phyloP scores from a whole-genome alignment of 2,113 vertebrate genomes.

The Mesoclemmys tuberculata region DNA sequence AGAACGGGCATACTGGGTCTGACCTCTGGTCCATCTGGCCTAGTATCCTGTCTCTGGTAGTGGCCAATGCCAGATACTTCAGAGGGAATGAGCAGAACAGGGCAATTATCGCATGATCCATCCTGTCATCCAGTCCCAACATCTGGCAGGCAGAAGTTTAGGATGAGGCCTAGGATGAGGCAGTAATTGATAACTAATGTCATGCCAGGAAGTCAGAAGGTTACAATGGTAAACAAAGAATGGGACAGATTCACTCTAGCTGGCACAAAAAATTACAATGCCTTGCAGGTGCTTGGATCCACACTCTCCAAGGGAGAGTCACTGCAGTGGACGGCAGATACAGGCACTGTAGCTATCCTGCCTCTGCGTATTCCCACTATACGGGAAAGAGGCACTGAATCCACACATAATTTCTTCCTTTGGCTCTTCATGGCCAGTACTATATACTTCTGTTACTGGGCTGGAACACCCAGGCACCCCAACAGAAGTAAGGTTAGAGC shows the following conservation, averaged over 20 bases:
- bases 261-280: not conserved
- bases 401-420: rapidly evolving
- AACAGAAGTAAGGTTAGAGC: not conserved
- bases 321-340: not conserved
- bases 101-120: not conserved
- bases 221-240: not conserved
- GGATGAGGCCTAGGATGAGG: not conserved
- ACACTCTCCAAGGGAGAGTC: not conserved
- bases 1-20: not conserved
- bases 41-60: no score
- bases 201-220: not conserved
- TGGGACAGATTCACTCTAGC: not conserved
- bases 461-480: not conserved
- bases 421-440: not conserved
- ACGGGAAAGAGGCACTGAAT: not conserved
- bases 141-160: not conserved
- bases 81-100: not conserved
- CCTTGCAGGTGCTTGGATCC: not conserved
- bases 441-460: not conserved
- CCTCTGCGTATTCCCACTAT: not conserved
- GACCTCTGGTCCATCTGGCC: not conserved
- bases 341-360: not conserved
- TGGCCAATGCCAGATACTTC: not conserved
- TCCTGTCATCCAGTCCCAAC: not conserved
- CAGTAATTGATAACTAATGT: not conserved